Evolutionary conservation across 2,888 invertebrate species (phyloP).

Genomic region (Hedychridium roseum): DNA sequence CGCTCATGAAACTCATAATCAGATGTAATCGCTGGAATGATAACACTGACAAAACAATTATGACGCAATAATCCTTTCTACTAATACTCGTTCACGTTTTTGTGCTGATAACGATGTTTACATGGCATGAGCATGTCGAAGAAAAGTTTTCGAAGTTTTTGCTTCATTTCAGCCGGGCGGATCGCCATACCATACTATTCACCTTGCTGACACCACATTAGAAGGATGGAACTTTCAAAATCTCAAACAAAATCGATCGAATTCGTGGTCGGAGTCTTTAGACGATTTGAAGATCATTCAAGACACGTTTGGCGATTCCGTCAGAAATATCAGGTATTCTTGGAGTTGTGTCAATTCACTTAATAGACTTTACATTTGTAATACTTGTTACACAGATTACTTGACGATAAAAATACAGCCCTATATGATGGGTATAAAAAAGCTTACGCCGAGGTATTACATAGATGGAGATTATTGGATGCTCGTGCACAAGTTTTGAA

Average conservation of each 20-base stretch:
- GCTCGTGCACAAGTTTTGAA: conserved; percentile 78
- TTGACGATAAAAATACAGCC: conserved; percentile 65
- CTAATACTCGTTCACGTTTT: neutral
- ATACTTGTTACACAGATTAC: conserved; percentile 30
- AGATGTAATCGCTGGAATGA: neutral
- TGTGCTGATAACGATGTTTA: neutral
- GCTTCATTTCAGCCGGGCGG: conserved; percentile 70
- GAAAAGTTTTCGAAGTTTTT: neutral
- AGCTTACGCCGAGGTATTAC: conserved; percentile 88
- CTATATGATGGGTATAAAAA: conserved; percentile 86
- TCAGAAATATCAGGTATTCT: conserved; percentile 50
- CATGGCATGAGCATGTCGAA: no score
- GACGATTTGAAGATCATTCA: conserved; percentile 72
- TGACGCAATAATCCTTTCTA: no score
- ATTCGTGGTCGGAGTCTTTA: conserved; percentile 87
- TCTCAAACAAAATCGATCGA: conserved; percentile 78
- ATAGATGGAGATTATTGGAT: conserved; percentile 83
- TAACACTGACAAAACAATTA: no score
- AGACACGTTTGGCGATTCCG: conserved; percentile 51
- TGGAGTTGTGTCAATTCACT: neutral
- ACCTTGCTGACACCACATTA: conserved; percentile 79
- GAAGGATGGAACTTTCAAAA: conserved; percentile 81
- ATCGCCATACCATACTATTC: conserved; percentile 91
- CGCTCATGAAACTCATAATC: neutral
- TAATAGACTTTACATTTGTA: neutral